Base-by-base conservation (phyloP, 2,888 invertebrate genomes). In the Aleiodes leptofemur region DNA sequence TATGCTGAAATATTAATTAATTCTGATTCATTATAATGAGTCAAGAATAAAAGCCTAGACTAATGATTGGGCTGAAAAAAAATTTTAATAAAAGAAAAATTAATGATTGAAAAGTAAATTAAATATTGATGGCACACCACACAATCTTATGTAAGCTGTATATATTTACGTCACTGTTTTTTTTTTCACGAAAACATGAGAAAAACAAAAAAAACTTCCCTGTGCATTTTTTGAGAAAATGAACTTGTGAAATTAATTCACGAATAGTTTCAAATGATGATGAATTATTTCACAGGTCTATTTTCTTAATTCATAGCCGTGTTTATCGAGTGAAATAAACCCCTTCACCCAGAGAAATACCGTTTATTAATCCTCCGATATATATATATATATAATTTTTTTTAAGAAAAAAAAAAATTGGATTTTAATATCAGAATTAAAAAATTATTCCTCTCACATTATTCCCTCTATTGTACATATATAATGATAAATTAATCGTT, bases 401-500 rank as follows among this genome's bases (percentile, higher is more conserved):
- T 48, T 43, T 43, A 43, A 64, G 43, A 38, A 14, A 48, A 64
- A 64, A 64, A 64, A 43, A 16, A 16, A 13, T 43, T 8, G 43
- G 8, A 13, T 16, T 64, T 48, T 61, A 61, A 8, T 64, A 16
- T 16, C 14, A 61, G 64, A 6, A 14, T 9, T 8, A 13, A 48
- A 48, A 48, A 8, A 38, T 64, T 43, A 43, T 43, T 13, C 43
- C 11, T 69, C 38, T 66, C 68, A 64, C 55, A 69, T 61, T 68
- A 56, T 53, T 72, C 56, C 55, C 69, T 76, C 11, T 57, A 56
- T 48, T 74, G 38, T 74, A 76, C 80, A 80, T 74, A 76, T 81
- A 80, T 81, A 82, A 79, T 77, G 78, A 80, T 79, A 80, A 81
- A 78, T 81, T 77, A 77, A 79, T 80, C 78, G 79, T 84, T 81